phyloP scores from a whole-genome alignment of 92 coral and sea anemone genomes.

The Virgularia gustaviana region DNA sequence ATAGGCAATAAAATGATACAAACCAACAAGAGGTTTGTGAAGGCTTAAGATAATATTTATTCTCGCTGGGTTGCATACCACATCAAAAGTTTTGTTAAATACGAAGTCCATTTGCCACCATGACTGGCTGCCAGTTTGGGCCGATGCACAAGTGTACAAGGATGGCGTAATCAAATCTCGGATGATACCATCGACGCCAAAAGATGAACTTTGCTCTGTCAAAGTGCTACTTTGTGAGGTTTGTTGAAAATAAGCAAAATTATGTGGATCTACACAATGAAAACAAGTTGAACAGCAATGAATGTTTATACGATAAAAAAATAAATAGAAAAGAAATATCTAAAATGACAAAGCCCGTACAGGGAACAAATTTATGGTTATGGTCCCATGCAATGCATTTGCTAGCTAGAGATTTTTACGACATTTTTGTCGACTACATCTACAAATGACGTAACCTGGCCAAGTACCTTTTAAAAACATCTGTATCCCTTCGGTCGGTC shows the following conservation, averaged over 20 bases:
- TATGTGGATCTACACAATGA: neutral
- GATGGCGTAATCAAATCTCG: neutral
- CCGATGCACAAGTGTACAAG: neutral
- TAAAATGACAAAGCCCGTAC: neutral
- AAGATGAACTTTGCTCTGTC: neutral
- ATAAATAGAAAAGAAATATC: neutral
- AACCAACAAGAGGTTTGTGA: no score
- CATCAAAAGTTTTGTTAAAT: neutral
- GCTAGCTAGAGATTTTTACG: no score
- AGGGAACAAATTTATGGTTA: neutral
- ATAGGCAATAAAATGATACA: no score
- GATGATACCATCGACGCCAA: neutral
- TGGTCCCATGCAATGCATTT: no score
- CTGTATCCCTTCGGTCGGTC: slow-evolving; percentile 16
- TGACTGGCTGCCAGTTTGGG: neutral
- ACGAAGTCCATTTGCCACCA: slow-evolving; percentile 1
- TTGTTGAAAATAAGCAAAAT: neutral
- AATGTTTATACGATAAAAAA: neutral
- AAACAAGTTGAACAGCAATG: neutral
- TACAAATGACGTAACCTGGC: no score
- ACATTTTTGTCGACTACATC: no score
- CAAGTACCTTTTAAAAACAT: no score
- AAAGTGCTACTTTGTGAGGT: neutral
- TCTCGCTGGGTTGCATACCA: no score
- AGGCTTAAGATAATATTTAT: no score